These are phyloP conservation scores for Sialis lutaria DNA, from an alignment of 2,888 invertebrate species.

Conservation along the genomic window DNA sequence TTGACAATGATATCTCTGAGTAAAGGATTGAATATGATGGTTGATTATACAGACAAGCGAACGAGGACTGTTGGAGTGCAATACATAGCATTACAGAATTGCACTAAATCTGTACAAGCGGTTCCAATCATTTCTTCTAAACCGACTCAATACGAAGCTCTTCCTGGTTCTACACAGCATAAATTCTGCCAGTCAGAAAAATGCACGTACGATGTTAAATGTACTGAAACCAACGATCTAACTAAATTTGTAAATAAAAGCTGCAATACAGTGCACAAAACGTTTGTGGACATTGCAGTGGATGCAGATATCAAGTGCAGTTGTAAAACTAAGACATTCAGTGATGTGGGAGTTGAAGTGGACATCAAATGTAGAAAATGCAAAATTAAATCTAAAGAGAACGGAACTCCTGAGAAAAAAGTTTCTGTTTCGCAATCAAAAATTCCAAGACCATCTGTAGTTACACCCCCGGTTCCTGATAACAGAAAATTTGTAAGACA, in stretches of 20 bases:
- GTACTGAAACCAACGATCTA: not conserved
- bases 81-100: conserved; percentile 10
- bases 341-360: not conserved
- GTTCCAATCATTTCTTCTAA: not conserved
- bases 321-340: not conserved
- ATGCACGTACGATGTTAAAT: not conserved
- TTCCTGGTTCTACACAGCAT: not conserved
- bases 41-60: conserved; percentile 18
- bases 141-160: conserved; percentile 1
- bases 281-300: not conserved
- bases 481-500: conserved; percentile 23
- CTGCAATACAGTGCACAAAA: not conserved
- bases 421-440: conserved; percentile 14
- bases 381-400: not conserved
- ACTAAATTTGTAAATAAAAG: not conserved
- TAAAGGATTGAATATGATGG: conserved; percentile 38
- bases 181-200: not conserved
- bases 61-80: conserved; percentile 32
- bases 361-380: not conserved
- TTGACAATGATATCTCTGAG: conserved; percentile 27
- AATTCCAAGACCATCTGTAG: conserved; percentile 19
- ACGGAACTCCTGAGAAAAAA: not conserved
- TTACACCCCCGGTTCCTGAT: conserved; percentile 21
- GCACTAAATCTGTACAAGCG: conserved; percentile 2
- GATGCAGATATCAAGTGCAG: not conserved